These are phyloP conservation scores for Galaxias olidus DNA, from an alignment of 2,797 vertebrate genomes.

Conservation along the genomic window DNA sequence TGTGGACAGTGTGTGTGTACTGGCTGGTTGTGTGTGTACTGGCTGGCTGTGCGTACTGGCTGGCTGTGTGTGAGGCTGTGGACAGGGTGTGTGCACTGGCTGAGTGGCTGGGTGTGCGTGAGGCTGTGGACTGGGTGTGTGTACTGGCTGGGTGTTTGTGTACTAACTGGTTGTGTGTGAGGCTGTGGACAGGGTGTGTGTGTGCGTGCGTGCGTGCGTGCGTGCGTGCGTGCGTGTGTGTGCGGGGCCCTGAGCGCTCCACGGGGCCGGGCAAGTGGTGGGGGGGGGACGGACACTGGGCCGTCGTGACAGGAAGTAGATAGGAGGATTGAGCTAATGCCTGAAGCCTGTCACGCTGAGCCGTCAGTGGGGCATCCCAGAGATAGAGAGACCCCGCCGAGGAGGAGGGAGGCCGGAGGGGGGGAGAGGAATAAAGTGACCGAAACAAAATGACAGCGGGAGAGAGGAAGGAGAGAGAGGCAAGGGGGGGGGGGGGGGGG, in stretches of 20 bases:
- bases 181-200: no score
- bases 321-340: constrained; percentile 68
- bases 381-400: constrained; percentile 47
- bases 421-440: constrained; percentile 21
- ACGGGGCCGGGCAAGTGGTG: constrained; percentile 37
- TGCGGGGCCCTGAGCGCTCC: no score
- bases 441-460: constrained; percentile 14
- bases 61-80: no score
- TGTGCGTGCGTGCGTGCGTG: neutral
- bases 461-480: constrained; percentile 7
- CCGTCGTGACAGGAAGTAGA: constrained; percentile 62
- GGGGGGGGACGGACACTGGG: constrained; percentile 60
- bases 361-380: constrained; percentile 52
- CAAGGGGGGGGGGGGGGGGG: constrained; percentile 17
- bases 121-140: no score
- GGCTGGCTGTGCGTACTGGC: no score
- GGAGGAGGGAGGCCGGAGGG: constrained; percentile 40
- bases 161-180: no score
- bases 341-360: constrained; percentile 69
- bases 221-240: constrained; percentile 1
- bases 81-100: no score
- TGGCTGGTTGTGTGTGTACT: no score
- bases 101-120: no score
- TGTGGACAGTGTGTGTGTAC: no score
- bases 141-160: no score